phyloP scores from a whole-genome alignment of 2,113 vertebrate species.

The Progne subis region DNA sequence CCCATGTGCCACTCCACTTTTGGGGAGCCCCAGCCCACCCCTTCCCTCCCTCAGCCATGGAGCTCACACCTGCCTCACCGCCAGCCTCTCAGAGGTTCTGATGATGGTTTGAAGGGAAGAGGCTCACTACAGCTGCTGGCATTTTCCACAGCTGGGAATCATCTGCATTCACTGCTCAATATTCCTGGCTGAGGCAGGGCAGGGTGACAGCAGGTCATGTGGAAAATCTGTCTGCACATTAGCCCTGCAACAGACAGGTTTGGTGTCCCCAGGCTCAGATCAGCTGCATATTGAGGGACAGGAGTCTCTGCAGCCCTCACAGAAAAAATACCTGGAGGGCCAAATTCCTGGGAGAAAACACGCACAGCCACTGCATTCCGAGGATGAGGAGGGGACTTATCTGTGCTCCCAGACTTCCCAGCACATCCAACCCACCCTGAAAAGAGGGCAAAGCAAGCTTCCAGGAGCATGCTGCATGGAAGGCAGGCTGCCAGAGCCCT shows the following conservation, averaged over 20 bases:
- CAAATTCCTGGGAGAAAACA: not conserved
- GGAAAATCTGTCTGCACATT: not conserved
- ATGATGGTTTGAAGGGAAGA: not conserved
- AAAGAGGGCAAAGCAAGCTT: not conserved
- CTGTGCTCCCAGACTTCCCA: not conserved
- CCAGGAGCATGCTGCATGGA: accelerated
- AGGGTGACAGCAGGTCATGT: not conserved
- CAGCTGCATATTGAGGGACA: not conserved
- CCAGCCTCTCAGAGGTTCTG: accelerated
- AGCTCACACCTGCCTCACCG: not conserved
- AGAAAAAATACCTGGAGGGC: not conserved
- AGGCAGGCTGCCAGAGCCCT: not conserved
- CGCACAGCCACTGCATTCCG: not conserved
- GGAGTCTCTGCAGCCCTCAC: not conserved
- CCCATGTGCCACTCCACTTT: accelerated
- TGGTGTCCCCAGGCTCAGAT: not conserved
- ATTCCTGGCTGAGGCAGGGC: not conserved
- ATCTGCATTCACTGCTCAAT: accelerated
- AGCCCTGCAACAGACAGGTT: not conserved
- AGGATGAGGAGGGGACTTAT: accelerated
- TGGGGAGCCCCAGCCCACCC: not conserved
- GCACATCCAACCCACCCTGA: not conserved
- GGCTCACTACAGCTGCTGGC: not conserved
- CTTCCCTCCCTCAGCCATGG: not conserved
- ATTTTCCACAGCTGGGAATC: not conserved